Evolutionary conservation across 2,888 invertebrate genomes (phyloP).

Genomic region (Tribolium freemani): DNA sequence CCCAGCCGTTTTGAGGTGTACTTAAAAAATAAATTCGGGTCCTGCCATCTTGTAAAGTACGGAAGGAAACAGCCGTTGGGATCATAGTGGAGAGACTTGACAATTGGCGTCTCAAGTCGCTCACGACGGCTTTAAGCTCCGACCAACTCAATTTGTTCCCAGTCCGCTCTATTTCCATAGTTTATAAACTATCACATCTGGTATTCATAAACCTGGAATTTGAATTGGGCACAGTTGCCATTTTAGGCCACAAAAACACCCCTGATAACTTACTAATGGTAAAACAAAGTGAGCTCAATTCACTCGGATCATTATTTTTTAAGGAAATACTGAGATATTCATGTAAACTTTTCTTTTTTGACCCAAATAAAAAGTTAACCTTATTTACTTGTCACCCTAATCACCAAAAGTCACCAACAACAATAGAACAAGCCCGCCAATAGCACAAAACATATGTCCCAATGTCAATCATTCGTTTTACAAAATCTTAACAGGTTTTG

Average conservation of each 20-base stretch:
- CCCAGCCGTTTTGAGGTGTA: slow-evolving; percentile 89
- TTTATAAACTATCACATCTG: slow-evolving; percentile 52
- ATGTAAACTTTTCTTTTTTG: slow-evolving; percentile 49
- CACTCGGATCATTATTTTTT: slow-evolving; percentile 24
- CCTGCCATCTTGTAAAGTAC: slow-evolving; percentile 82
- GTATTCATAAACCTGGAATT: slow-evolving; percentile 39
- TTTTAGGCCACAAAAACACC: neutral
- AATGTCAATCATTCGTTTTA: too few relatives aligned
- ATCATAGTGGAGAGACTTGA: slow-evolving; percentile 85
- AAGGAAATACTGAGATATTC: slow-evolving; percentile 37
- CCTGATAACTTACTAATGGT: slow-evolving; percentile 6
- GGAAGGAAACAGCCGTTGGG: slow-evolving; percentile 86
- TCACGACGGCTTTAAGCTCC: slow-evolving; percentile 84
- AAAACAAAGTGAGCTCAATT: slow-evolving; percentile 1
- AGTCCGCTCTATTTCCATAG: slow-evolving; percentile 52
- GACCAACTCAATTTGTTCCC: slow-evolving; percentile 76
- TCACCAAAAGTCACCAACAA: neutral
- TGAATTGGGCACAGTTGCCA: neutral
- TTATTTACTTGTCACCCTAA: slow-evolving; percentile 46
- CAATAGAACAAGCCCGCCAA: neutral
- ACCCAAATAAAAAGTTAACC: slow-evolving; percentile 55
- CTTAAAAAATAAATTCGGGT: slow-evolving; percentile 92
- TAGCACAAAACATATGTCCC: neutral
- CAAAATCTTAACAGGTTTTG: too few relatives aligned
- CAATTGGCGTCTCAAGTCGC: slow-evolving; percentile 83